phyloP scores from a whole-genome alignment of 2,797 vertebrate genomes.

The Rhinoraja longicauda region DNA sequence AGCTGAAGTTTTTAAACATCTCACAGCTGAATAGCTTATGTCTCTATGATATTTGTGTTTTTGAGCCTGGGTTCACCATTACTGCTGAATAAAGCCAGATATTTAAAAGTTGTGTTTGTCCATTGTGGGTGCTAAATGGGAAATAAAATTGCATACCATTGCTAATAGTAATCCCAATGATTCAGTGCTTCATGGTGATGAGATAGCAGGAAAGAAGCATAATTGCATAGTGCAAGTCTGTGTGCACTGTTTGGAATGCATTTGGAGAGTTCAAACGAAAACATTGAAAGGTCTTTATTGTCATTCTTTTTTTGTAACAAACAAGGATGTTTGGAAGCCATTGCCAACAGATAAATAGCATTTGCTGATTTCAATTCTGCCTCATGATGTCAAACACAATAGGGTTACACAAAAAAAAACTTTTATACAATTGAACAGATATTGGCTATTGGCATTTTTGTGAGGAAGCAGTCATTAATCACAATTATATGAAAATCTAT shows the following conservation, averaged over 20 bases:
- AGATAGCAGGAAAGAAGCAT: slow-evolving; percentile 3
- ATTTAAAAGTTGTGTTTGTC: slow-evolving; percentile 12
- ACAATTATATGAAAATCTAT: slow-evolving; percentile 18
- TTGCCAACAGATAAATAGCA: background rate
- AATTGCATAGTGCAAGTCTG: background rate
- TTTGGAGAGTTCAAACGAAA: slow-evolving; percentile 1
- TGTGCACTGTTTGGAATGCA: slow-evolving; percentile 1
- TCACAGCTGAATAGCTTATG: background rate
- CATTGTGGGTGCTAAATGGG: slow-evolving; percentile 1
- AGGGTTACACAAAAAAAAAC: slow-evolving; percentile 15
- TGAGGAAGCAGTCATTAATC: background rate
- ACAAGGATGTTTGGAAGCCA: background rate
- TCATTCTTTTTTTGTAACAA: background rate
- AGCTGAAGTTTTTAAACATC: background rate
- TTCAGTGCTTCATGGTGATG: background rate
- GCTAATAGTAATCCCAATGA: background rate
- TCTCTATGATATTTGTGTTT: background rate
- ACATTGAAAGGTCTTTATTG: slow-evolving; percentile 10
- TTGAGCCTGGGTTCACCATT: background rate
- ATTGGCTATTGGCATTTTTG: slow-evolving; percentile 28
- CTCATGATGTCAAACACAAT: background rate
- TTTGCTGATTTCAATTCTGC: slow-evolving; percentile 32
- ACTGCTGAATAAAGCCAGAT: background rate
- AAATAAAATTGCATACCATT: slow-evolving; percentile 15
- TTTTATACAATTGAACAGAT: background rate